Conservation (phyloP, 2,888 invertebrate genomes). For the Pseudolycoriella hygida region DNA sequence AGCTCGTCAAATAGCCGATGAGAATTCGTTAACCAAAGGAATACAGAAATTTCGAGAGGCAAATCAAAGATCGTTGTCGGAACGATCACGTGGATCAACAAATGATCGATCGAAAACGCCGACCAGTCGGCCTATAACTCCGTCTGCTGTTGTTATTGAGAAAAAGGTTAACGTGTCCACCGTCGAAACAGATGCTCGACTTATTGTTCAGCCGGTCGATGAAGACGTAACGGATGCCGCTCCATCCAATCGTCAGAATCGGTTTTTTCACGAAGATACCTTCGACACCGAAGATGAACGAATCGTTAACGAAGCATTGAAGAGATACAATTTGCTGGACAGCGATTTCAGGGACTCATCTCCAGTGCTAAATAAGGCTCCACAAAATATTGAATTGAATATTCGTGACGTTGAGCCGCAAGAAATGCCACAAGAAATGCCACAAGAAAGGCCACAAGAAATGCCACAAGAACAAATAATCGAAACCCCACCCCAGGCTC, state of each 20-base stretch:
- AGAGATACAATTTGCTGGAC: slow-evolving; percentile 5
- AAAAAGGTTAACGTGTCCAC: slow-evolving; percentile 40
- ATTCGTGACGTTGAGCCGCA: background rate
- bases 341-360: background rate
- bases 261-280: background rate
- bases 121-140: slow-evolving; percentile 37
- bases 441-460: background rate
- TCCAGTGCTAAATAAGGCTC: background rate
- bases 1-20: slow-evolving; percentile 27
- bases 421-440: background rate
- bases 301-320: slow-evolving; percentile 5
- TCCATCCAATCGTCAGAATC: no score
- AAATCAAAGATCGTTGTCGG: slow-evolving; percentile 38
- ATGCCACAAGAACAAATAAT: background rate
- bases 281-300: slow-evolving; percentile 5
- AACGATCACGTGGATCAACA: slow-evolving; percentile 29
- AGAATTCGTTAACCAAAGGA: slow-evolving; percentile 33
- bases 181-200: slow-evolving; percentile 42
- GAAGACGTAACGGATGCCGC: slow-evolving; percentile 14
- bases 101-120: slow-evolving; percentile 37
- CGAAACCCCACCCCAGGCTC: slow-evolving; percentile 2
- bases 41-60: slow-evolving; percentile 34
- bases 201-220: slow-evolving; percentile 42
- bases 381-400: background rate
- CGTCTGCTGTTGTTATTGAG: slow-evolving; percentile 41